Percentiles rank a stretch among this genome's conserved stretches.
These are phyloP conservation scores for Pangasius larnaudii DNA, from an alignment of 2,797 vertebrate genomes.

Conservation along the genomic window DNA sequence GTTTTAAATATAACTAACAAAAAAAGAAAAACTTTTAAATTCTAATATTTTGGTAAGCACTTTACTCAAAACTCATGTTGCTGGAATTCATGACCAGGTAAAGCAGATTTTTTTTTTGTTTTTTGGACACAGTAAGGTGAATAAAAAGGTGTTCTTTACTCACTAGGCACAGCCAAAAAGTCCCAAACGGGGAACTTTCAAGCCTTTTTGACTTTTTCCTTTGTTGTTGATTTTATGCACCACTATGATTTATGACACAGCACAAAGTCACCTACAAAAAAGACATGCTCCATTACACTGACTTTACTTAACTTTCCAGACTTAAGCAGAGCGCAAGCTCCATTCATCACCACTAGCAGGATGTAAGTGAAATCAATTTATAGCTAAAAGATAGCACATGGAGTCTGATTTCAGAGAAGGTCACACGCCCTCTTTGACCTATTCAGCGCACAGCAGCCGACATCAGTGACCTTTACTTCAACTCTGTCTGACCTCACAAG, in stretches of 20 bases:
- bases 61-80: not conserved
- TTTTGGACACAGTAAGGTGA: not conserved
- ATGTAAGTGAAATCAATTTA: conserved; percentile 27
- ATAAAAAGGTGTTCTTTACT: not conserved
- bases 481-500: conserved; percentile 62
- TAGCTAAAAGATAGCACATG: conserved; percentile 23
- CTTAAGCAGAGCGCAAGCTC: conserved; percentile 7
- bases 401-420: conserved; percentile 58
- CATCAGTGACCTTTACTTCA: conserved; percentile 67
- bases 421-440: conserved; percentile 62
- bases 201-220: not conserved
- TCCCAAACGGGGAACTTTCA: not conserved
- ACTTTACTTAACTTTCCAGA: conserved; percentile 19
- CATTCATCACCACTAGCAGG: conserved; percentile 38
- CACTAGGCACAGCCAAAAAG: not conserved
- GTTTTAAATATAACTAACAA: not conserved
- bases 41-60: not conserved
- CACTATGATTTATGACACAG: conserved; percentile 19
- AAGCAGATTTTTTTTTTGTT: not conserved
- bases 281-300: not conserved
- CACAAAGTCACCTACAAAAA: conserved; percentile 18
- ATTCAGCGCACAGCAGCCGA: conserved; percentile 62
- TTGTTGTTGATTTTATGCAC: not conserved
- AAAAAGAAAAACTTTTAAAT: not conserved
- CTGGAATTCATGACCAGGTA: not conserved